These are phyloP conservation scores for Acanthosepion esculentum DNA, from an alignment of 2,888 invertebrate species.

Conservation along the genomic window DNA sequence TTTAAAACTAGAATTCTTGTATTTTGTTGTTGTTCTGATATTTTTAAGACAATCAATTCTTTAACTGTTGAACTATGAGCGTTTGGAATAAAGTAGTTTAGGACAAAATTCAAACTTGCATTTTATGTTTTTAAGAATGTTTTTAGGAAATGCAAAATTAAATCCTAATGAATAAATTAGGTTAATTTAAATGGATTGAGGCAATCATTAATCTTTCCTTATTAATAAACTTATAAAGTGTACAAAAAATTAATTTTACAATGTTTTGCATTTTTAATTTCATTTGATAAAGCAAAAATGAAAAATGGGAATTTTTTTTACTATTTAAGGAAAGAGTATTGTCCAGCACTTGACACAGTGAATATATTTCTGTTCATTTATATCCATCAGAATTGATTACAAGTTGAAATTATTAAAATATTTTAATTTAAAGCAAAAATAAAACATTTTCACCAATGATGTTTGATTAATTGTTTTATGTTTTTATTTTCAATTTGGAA, in stretches of 20 bases:
- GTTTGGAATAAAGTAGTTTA: background rate
- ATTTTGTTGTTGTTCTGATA: too few relatives aligned
- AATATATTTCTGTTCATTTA: slow-evolving; percentile 7
- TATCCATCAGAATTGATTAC: background rate
- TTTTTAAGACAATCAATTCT: too few relatives aligned
- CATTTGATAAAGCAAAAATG: too few relatives aligned
- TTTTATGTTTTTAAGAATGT: background rate
- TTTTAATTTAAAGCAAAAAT: too few relatives aligned
- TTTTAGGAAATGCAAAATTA: background rate
- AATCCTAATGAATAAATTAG: background rate
- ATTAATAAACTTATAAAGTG: background rate
- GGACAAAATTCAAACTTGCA: background rate
- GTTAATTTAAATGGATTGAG: background rate
- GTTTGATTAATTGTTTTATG: too few relatives aligned
- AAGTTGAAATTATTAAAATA: too few relatives aligned
- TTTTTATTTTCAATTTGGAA: too few relatives aligned
- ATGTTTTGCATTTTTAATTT: background rate
- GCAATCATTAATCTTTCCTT: background rate
- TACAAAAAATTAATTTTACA: background rate
- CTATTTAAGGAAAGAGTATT: background rate
- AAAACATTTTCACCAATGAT: too few relatives aligned
- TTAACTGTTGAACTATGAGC: background rate
- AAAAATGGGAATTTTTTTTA: too few relatives aligned
- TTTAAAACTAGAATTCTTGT: too few relatives aligned
- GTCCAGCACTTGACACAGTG: background rate